A percentile compares a stretch with the other conserved stretches of the same genome.
Conservation (phyloP, 1,140 invertebrate species). For the Drosophila pseudoobscura region DNA sequence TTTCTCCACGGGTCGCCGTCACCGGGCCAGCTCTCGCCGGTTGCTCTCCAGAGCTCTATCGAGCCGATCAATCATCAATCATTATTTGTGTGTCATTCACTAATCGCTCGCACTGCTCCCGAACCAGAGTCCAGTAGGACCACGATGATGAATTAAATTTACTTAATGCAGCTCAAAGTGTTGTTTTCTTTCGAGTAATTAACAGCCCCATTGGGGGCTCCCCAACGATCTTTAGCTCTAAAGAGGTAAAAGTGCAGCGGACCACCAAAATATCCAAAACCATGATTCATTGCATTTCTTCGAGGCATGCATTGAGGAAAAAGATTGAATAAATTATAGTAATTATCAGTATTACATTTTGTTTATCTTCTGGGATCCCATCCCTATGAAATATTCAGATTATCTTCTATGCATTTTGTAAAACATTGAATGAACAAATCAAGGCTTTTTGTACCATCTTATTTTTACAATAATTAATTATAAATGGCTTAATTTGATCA, state of each 20-base stretch:
- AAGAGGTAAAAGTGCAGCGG: slow-evolving; percentile 7
- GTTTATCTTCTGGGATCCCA: neutral
- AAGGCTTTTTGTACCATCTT: neutral
- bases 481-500: slow-evolving; percentile 14
- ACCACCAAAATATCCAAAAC: slow-evolving; percentile 25
- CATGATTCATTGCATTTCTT: slow-evolving; percentile 37
- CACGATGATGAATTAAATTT: slow-evolving; percentile 65
- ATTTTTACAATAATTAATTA: slow-evolving; percentile 11
- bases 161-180: slow-evolving; percentile 27
- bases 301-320: slow-evolving; percentile 11
- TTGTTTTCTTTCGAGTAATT: slow-evolving; percentile 46
- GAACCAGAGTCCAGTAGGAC: slow-evolving; percentile 29
- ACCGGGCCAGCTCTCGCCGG: slow-evolving; percentile 11
- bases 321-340: neutral
- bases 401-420: too few relatives aligned
- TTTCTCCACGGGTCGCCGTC: slow-evolving; percentile 68
- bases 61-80: slow-evolving; percentile 75
- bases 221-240: slow-evolving; percentile 11
- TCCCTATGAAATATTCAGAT: too few relatives aligned
- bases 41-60: slow-evolving; percentile 1
- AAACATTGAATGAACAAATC: too few relatives aligned
- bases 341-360: slow-evolving; percentile 1
- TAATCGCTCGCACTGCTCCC: slow-evolving; percentile 70
- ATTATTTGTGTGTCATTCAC: slow-evolving; percentile 77
- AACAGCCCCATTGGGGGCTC: slow-evolving; percentile 28